Evolutionary conservation across 2,888 invertebrate genomes (phyloP), one percentile per base, ranked within the genome.

Genomic region (Lacanobia oleracea): DNA sequence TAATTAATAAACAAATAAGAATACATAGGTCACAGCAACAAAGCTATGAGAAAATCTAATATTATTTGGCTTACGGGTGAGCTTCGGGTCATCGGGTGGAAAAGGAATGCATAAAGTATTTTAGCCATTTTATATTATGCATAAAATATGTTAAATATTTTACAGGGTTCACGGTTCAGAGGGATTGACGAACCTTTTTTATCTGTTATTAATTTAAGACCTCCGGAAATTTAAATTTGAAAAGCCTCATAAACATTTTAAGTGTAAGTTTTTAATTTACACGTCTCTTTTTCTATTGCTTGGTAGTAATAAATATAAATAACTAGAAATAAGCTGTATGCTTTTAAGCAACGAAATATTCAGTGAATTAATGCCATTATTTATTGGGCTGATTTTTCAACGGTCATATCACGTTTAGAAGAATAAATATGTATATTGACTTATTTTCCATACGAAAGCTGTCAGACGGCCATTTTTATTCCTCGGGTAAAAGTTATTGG

Each of bases 131-230:
- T 59, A 45, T 21, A 40, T 33, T 21, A 40, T 33, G 27, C 37
- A 23, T 59, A 37, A 23, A 57, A 67, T 73, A 40, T 37, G 66
- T 50, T 21, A 14, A 50, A 57, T 75, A 72, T 75, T 75, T 64
- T 64, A 63, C 37, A 48, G 8, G 14, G 40, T 21, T 16, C 18
- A 33, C 6, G 18, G 4, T 10, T 53, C 9, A 6, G 12, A 23
- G 14, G 18, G 27, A 40, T 48, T 74, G 23, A 21, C 40, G 8
- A 21, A n/a, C 6, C 18, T 50, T 50, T 43, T 5, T 63, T 43
- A 5, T 50, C 18, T 8, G 16, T 62, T 14, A 33, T 48, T 23
- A 50, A 43, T 50, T 57, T 18, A 10, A 18, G 33, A 57, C 8
- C 27, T 50, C 14, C 2, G 12, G 12, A 59, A n/a, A n/a, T n/a